Base-by-base conservation (phyloP, 2,797 vertebrate genomes). In the Cottoperca gobio region DNA sequence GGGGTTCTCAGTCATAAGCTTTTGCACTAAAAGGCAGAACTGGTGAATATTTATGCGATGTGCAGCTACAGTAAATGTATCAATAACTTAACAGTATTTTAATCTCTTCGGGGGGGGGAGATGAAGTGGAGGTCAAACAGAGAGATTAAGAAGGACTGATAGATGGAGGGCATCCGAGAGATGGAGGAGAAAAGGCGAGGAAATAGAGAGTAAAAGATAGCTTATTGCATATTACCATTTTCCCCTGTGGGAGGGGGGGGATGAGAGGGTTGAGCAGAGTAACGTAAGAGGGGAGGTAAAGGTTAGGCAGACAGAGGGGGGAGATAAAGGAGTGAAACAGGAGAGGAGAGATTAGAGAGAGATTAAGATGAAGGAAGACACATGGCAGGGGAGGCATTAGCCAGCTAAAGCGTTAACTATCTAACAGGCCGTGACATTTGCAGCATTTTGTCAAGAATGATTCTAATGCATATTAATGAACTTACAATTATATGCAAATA, bases 21-120 rank as follows among this genome's bases (percentile, higher is more conserved):
- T 87, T 79, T 72, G 40, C 79, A 72, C 78, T 72, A 76, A 86
- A 78, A 85, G 68, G 78, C 65, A 87, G 78, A 78, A 67, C 67
- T 75, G 13, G 66, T 90, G 81, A 88, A 92, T 91, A 91, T 93
- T 89, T 83, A 90, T 90, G 68, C 8, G n/a, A 45, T 65, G 81
- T 74, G 70, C 79, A 80, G 54, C 84, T 69, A 84, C 76, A 70
- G 82, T 63, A 78, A 73, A 71, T 89, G 86, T 88, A 90, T 93
- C 90, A 90, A 88, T 88, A 90, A 88, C 79, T 90, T 79, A 88
- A 90, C 50, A 88, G 73, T 37, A 31, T 85, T 86, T 88, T 77
- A 45, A 71, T 73, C 68, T 71, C 72, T 39, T 2, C 65, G 35
- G 19, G 19, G 64, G 59, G 52, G 23, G 45, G 28, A 16, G 24